These are phyloP conservation scores for Ips typographus DNA, from an alignment of 1,140 invertebrate genomes.

Conservation along the genomic window DNA sequence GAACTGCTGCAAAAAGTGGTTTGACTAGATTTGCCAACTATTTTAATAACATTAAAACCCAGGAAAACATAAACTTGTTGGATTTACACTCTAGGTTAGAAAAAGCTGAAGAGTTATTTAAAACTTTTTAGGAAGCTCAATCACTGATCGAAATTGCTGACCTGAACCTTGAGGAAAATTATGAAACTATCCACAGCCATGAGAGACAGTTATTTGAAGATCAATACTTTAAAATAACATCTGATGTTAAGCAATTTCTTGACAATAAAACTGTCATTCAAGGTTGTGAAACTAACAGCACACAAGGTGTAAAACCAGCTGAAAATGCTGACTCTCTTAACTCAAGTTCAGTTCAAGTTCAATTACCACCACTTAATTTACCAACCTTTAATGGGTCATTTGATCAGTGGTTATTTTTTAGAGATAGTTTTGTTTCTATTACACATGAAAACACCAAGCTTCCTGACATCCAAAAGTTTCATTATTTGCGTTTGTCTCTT, in stretches of 20 bases:
- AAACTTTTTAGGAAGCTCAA: slow-evolving; percentile 14
- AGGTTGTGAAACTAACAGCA: background rate
- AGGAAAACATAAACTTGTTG: slow-evolving; percentile 7
- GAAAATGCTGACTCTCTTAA: background rate
- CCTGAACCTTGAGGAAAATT: slow-evolving; percentile 12
- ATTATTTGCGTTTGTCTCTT: slow-evolving; percentile 44
- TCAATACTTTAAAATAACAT: slow-evolving; percentile 14
- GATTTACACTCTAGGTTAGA: slow-evolving; percentile 12
- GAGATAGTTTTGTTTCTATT: slow-evolving; percentile 43
- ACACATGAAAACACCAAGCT: slow-evolving; percentile 42
- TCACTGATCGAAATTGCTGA: slow-evolving; percentile 11
- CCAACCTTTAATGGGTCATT: slow-evolving; percentile 44
- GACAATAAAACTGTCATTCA: background rate
- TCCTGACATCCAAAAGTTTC: slow-evolving; percentile 44
- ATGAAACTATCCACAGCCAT: background rate
- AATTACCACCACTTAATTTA: slow-evolving; percentile 39
- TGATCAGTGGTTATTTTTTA: slow-evolving; percentile 46
- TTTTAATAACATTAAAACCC: slow-evolving; percentile 11
- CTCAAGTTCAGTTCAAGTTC: slow-evolving; percentile 5
- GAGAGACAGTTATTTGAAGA: slow-evolving; percentile 17
- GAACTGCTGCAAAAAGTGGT: background rate
- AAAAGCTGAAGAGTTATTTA: slow-evolving; percentile 12
- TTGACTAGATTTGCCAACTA: slow-evolving; percentile 17
- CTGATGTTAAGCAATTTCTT: slow-evolving; percentile 10
- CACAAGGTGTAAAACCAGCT: background rate